phyloP scores from a whole-genome alignment of 2,888 invertebrate genomes.

The Tanaodytes sp. region DNA sequence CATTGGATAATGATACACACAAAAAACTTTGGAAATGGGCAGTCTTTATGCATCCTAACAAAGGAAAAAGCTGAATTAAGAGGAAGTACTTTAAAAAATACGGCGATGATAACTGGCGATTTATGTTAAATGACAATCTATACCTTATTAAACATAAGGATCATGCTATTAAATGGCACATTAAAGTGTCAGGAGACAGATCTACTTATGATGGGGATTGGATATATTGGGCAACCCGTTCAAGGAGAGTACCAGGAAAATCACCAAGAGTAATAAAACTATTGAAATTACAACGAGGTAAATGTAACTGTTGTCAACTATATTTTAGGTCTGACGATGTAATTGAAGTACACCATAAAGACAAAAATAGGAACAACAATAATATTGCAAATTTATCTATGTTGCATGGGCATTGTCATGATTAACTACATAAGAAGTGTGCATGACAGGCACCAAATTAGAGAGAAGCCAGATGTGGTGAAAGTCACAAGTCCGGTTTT shows the following conservation, averaged over 20 bases:
- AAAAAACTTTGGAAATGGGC: constrained; percentile 14
- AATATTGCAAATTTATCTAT: constrained; percentile 11
- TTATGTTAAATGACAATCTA: constrained; percentile 3
- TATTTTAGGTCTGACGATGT: constrained; percentile 7
- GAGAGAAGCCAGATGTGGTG: constrained; percentile 12
- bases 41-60: constrained; percentile 1
- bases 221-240: constrained; percentile 6
- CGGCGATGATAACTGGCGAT: constrained; percentile 8
- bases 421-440: constrained; percentile 14
- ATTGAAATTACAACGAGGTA: constrained; percentile 13
- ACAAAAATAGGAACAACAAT: constrained; percentile 9
- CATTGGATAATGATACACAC: not conserved
- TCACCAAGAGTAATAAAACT: constrained; percentile 13
- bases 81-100: constrained; percentile 13
- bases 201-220: constrained; percentile 12
- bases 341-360: constrained; percentile 9
- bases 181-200: constrained; percentile 3
- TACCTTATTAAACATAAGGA: constrained; percentile 8
- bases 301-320: constrained; percentile 6
- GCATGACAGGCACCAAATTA: constrained; percentile 22
- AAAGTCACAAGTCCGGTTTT: constrained; percentile 14
- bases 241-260: constrained; percentile 6
- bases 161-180: constrained; percentile 12
- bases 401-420: constrained; percentile 11
- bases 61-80: constrained; percentile 13